phyloP scores from a whole-genome alignment of 1,140 invertebrate species.

The Leptestheria dahalacensis region DNA sequence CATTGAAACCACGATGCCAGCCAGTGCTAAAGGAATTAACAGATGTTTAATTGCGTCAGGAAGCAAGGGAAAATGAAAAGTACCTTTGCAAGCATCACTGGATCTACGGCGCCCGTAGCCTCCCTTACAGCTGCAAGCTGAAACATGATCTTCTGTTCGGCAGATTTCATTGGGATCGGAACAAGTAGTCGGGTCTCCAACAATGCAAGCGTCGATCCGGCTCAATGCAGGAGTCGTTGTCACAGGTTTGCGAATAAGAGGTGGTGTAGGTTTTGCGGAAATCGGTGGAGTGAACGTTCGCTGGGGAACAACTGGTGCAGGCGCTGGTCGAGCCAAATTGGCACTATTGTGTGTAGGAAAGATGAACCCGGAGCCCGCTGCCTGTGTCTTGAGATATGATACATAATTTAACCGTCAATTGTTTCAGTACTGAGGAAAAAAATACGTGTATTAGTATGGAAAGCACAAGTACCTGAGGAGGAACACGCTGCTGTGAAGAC shows the following conservation, averaged over 20 bases:
- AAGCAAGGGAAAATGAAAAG: background rate
- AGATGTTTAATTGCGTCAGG: no score
- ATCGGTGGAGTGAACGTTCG: background rate
- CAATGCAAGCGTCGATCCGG: constrained; percentile 83
- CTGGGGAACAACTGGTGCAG: background rate
- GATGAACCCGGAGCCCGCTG: no score
- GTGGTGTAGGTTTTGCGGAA: background rate
- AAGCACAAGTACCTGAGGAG: background rate
- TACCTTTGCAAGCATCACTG: constrained; percentile 59
- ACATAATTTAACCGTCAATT: no score
- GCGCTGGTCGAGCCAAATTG: background rate
- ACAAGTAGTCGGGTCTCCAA: constrained; percentile 83
- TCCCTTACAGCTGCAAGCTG: constrained; percentile 73
- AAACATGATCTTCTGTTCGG: constrained; percentile 71
- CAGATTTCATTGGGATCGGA: constrained; percentile 71
- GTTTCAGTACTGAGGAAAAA: no score
- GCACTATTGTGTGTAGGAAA: background rate
- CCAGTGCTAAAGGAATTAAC: constrained; percentile 39
- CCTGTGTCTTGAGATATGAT: no score
- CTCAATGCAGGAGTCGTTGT: background rate
- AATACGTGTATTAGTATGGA: background rate
- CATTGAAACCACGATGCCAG: constrained; percentile 61
- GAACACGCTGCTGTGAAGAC: background rate
- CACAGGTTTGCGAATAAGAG: background rate
- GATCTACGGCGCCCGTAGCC: constrained; percentile 64